Percentiles rank a stretch among this genome's conserved stretches.
Conservation (phyloP, 2,888 invertebrate species). For the Pristionchus entomophagus region DNA sequence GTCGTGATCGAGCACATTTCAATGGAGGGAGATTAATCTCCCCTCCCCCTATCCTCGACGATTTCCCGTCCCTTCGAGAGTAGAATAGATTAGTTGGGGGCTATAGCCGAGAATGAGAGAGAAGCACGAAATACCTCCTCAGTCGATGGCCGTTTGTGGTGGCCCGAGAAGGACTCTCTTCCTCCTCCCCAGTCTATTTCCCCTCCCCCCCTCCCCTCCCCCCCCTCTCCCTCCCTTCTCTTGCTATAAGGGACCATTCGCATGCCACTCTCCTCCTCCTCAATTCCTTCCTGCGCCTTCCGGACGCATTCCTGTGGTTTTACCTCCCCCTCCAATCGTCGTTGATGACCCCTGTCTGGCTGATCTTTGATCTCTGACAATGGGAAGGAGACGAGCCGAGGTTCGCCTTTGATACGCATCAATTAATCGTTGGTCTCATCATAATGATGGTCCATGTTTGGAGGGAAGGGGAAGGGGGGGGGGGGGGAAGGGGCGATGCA, state of each 20-base stretch:
- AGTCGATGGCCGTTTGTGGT: too few species aligned
- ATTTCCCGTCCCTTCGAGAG: neutral
- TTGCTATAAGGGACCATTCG: neutral
- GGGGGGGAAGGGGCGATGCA: neutral
- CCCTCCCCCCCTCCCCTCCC: neutral
- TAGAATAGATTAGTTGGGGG: neutral
- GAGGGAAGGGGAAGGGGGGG: too few species aligned
- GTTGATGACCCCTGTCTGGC: neutral
- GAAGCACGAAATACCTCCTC: neutral
- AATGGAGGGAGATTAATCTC: neutral
- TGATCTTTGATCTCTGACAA: neutral
- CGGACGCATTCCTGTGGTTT: too few species aligned
- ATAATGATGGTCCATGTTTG: neutral
- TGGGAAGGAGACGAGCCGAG: neutral
- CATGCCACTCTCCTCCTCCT: neutral
- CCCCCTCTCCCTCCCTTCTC: neutral
- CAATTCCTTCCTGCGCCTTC: too few species aligned
- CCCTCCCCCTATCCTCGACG: neutral
- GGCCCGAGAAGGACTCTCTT: too few species aligned
- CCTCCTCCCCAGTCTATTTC: neutral
- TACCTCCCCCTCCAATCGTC: too few species aligned
- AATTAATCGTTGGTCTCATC: neutral
- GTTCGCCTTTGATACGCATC: neutral
- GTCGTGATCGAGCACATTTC: neutral
- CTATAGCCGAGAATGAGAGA: neutral